Base-by-base conservation (phyloP, 2,113 vertebrate genomes). In the Salminus brasiliensis region DNA sequence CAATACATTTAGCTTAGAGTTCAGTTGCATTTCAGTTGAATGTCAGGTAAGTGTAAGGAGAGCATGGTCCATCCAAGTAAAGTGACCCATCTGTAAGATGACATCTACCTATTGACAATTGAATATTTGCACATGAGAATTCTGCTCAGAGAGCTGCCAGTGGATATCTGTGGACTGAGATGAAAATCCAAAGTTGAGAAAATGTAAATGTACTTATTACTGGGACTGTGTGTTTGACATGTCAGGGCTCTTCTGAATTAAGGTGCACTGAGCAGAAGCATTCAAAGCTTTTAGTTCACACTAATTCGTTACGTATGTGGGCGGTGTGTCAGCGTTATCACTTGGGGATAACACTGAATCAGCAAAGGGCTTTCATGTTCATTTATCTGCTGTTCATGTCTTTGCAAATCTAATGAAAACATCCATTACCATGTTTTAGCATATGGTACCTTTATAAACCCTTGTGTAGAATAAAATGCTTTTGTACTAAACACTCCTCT, bases 131-230 rank as follows among this genome's bases (percentile, higher is more conserved):
- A 72, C 57, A 15, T 39, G 34, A 39, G 36, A 72, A 52, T 59
- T 15, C 45, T 32, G 59, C 68, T 77, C 67, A 29, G 71, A 79
- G 52, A 67, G 57, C 23, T 32, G n/a, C 18, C 5, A n/a, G 16
- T 45, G n/a, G 43, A 63, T 78, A 25, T 60, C 66, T 45, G 60
- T 62, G 3, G 72, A 5, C 32, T 67, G 59, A 70, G 34, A 68
- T 32, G 49, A 15, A 34, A 39, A 57, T 18, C 5, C n/a, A 25
- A 10, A 25, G 5, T 29, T 9, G 25, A 41, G 10, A 8, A 30
- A 30, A 45, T 45, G 23, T 16, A 60, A 4, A 47, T 7, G 2
- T 1, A 9, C 23, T 72, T 1, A 32, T 72, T 32, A 25, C 25
- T 36, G 41, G 3, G 43, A 30, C 15, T 47, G 67, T 34, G 13